Percentiles rank a stretch among this genome's conserved stretches.
Conservation (phyloP, 2,113 vertebrate species). For the Sisor rabdophorus region DNA sequence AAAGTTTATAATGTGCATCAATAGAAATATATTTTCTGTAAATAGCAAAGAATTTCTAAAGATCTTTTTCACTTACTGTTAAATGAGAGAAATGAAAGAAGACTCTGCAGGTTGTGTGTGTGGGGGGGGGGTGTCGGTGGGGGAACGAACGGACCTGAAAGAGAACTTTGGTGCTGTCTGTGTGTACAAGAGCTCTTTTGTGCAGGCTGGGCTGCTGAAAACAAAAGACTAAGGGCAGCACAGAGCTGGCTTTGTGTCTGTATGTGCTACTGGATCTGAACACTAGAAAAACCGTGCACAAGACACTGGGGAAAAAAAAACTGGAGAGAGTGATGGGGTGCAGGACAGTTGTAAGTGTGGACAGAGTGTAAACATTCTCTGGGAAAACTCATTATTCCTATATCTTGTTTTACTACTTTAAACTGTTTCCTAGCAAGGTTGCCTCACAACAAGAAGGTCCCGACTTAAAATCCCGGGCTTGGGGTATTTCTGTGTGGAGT, state of each 20-base stretch:
- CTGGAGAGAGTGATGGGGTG: not conserved
- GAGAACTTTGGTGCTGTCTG: conserved; percentile 23
- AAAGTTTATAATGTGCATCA: not conserved
- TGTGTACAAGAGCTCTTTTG: conserved; percentile 64
- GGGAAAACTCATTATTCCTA: not conserved
- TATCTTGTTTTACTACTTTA: not conserved
- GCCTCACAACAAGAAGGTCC: too few species aligned
- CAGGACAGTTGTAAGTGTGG: conserved; percentile 8
- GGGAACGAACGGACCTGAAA: conserved; percentile 64
- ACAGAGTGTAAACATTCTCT: not conserved
- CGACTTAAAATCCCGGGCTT: too few species aligned
- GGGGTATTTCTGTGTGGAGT: too few species aligned
- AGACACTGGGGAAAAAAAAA: conserved; percentile 6
- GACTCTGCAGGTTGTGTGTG: conserved; percentile 11
- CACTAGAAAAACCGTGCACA: conserved; percentile 38
- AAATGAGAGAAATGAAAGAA: conserved; percentile 7
- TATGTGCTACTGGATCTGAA: conserved; percentile 59
- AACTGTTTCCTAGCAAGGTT: too few species aligned
- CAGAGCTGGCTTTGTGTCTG: conserved; percentile 65
- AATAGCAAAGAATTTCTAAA: not conserved
- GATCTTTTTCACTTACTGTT: not conserved
- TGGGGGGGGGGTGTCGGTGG: not conserved
- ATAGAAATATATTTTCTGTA: not conserved
- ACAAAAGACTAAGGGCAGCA: conserved; percentile 58
- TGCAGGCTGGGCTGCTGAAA: conserved; percentile 47